Conservation (phyloP, 2,113 vertebrate genomes). For the Grammatotria lemairii region DNA sequence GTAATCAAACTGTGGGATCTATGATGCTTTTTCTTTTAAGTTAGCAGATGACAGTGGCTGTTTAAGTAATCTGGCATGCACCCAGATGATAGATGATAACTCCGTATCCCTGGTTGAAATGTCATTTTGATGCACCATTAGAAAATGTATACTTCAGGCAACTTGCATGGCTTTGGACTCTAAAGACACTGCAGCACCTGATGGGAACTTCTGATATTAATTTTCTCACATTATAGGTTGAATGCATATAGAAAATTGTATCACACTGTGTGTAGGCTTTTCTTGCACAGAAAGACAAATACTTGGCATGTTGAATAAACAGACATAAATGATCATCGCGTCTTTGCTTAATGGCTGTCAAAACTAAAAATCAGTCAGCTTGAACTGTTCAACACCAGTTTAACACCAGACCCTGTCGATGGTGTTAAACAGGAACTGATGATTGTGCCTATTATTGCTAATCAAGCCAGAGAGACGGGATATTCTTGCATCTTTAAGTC, state of each 20-base stretch:
- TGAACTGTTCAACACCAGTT: background rate
- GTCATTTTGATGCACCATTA: background rate
- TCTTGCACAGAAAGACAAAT: background rate
- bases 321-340: background rate
- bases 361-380: background rate
- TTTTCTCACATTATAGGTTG: background rate
- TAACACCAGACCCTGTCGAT: background rate
- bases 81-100: background rate
- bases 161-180: accelerated
- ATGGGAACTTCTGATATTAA: accelerated
- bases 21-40: background rate
- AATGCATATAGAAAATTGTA: background rate
- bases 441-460: accelerated
- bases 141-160: background rate
- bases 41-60: background rate
- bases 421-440: background rate
- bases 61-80: background rate
- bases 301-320: accelerated
- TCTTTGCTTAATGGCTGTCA: background rate
- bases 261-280: background rate
- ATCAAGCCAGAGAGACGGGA: accelerated
- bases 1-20: background rate
- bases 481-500: background rate
- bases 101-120: background rate
- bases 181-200: background rate